phyloP scores from a whole-genome alignment of 2,797 vertebrate genomes.

The Pitangus sulphuratus region DNA sequence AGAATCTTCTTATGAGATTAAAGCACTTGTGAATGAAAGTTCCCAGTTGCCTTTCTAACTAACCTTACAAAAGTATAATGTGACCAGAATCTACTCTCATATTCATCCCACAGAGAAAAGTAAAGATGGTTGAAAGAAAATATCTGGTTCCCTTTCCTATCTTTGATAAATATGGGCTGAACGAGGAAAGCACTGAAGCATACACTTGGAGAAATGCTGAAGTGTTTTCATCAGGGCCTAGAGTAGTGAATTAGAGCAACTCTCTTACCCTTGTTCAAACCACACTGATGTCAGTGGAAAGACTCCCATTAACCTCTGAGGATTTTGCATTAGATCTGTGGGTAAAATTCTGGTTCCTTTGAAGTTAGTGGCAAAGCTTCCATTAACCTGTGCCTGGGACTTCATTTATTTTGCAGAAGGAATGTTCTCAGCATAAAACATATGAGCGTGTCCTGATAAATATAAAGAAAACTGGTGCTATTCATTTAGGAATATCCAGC shows the following conservation, averaged over 20 bases:
- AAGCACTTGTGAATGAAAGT: not conserved
- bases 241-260: conserved; percentile 22
- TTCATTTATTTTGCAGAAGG: conserved; percentile 39
- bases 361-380: conserved; percentile 15
- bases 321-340: conserved; percentile 36
- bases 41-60: not conserved
- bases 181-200: not conserved
- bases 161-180: not conserved
- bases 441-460: not conserved
- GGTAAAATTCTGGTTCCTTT: conserved; percentile 28
- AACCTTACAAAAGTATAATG: not conserved
- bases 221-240: conserved; percentile 2
- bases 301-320: conserved; percentile 52
- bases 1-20: not conserved
- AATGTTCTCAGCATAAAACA: conserved; percentile 12
- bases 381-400: conserved; percentile 54
- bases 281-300: conserved; percentile 1
- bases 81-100: not conserved
- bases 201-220: not conserved
- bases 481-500: conserved; percentile 20
- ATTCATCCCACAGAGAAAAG: not conserved
- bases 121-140: not conserved
- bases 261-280: conserved; percentile 4
- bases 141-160: not conserved
- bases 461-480: conserved; percentile 11